Evolutionary conservation across 2,888 invertebrate species (phyloP).

Genomic region (Papilio gigon): DNA sequence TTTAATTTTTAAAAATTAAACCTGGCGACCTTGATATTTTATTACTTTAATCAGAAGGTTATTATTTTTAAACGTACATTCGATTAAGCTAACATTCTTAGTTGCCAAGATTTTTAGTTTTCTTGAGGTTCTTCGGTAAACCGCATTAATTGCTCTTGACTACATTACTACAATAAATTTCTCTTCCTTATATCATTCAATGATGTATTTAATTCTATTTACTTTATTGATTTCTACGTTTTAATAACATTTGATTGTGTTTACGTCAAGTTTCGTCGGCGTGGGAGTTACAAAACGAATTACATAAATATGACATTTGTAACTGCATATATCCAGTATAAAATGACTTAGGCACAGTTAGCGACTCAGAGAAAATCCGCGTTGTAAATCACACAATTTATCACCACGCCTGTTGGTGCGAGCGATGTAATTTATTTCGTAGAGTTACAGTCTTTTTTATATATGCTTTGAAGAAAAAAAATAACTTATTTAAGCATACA

Average conservation of each 20-base stretch:
- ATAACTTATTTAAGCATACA: not conserved
- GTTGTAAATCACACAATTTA: constrained; percentile 35
- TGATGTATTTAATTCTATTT: not conserved
- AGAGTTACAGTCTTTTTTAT: constrained; percentile 26
- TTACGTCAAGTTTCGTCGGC: too few species aligned
- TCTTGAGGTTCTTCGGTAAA: too few species aligned
- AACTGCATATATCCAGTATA: constrained; percentile 16
- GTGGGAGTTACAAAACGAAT: not conserved
- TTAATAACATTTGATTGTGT: too few species aligned
- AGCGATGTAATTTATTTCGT: constrained; percentile 32
- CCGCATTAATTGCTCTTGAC: too few species aligned
- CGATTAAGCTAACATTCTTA: too few species aligned
- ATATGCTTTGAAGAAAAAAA: constrained; percentile 16
- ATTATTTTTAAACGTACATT: too few species aligned
- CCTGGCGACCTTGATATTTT: too few species aligned
- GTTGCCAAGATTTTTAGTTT: too few species aligned
- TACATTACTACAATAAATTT: too few species aligned
- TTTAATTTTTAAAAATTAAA: too few species aligned
- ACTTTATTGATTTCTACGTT: too few species aligned
- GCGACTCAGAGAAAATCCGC: constrained; percentile 10
- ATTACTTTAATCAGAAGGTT: too few species aligned
- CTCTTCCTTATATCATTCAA: not conserved
- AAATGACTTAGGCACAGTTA: constrained; percentile 4
- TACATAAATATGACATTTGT: not conserved
- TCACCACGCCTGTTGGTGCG: constrained; percentile 26